Conservation (phyloP, 92 coral and sea anemone species). For the Blastomussa wellsi region DNA sequence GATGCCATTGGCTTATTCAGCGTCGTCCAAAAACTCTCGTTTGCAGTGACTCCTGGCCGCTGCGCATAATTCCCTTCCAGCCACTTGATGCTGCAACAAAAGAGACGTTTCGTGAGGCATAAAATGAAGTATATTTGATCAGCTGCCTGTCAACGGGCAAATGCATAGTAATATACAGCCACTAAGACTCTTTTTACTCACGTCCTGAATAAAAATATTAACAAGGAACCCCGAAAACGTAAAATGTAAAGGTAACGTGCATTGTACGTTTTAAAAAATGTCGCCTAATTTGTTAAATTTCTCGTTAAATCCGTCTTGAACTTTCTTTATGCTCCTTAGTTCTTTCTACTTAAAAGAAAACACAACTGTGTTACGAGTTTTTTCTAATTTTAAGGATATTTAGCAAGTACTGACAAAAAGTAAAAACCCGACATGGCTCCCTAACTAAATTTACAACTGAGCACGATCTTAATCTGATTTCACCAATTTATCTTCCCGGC, state of each 20-base stretch:
- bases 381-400: background rate
- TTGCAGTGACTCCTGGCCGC: slow-evolving; percentile 69
- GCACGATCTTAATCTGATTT: background rate
- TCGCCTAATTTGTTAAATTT: background rate
- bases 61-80: slow-evolving; percentile 46
- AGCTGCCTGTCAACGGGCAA: no score
- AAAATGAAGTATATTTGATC: background rate
- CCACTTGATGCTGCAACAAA: slow-evolving; percentile 48
- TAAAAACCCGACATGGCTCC: background rate
- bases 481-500: no score
- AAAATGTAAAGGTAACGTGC: background rate
- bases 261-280: background rate
- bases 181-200: background rate
- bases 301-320: background rate
- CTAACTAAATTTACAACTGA: background rate
- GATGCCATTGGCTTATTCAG: slow-evolving; percentile 5
- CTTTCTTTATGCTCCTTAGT: background rate
- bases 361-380: background rate
- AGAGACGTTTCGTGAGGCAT: background rate
- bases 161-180: background rate
- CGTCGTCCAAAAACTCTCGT: slow-evolving; percentile 19
- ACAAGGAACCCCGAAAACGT: background rate
- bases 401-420: background rate
- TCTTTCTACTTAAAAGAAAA: background rate
- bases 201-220: background rate